Conservation (phyloP, 2,888 invertebrate species). For the Digitonthophagus gazella region DNA sequence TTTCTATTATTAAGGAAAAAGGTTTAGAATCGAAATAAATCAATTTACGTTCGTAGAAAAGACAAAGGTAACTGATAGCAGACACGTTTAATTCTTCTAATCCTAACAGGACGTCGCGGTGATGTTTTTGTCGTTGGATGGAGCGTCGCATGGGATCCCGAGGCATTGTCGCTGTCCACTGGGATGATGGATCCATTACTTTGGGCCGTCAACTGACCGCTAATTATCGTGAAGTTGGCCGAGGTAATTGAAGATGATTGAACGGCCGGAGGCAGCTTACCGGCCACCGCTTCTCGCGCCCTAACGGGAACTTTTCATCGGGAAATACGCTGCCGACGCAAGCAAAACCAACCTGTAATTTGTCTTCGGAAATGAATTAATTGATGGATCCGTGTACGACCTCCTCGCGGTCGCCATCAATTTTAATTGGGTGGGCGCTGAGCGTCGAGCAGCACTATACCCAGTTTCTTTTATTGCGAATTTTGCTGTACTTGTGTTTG, state of each 20-base stretch:
- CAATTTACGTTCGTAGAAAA: slow-evolving; percentile 11
- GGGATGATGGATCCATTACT: slow-evolving; percentile 56
- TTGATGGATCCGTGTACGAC: slow-evolving; percentile 26
- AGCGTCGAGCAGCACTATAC: not conserved
- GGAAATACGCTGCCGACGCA: slow-evolving; percentile 19
- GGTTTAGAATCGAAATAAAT: slow-evolving; percentile 7
- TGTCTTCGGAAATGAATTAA: slow-evolving; percentile 28
- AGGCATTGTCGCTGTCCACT: slow-evolving; percentile 45
- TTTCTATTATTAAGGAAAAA: too few species aligned
- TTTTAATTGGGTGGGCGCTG: slow-evolving; percentile 21
- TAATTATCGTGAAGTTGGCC: slow-evolving; percentile 50
- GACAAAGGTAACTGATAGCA: slow-evolving; percentile 36
- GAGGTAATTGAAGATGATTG: slow-evolving; percentile 52
- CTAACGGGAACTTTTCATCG: slow-evolving; percentile 25
- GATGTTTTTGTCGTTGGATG: slow-evolving; percentile 30
- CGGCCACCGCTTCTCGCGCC: slow-evolving; percentile 23
- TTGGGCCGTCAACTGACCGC: slow-evolving; percentile 50
- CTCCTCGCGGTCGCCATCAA: slow-evolving; percentile 23
- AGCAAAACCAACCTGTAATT: slow-evolving; percentile 26
- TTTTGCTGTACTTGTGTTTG: slow-evolving; percentile 6
- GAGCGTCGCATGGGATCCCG: slow-evolving; percentile 15
- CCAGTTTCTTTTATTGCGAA: slow-evolving; percentile 8
- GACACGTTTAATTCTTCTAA: slow-evolving; percentile 36
- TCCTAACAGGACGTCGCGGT: slow-evolving; percentile 27
- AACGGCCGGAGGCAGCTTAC: slow-evolving; percentile 35